Base-by-base conservation (phyloP, 2,888 invertebrate species). In the Tetragonula carbonaria region DNA sequence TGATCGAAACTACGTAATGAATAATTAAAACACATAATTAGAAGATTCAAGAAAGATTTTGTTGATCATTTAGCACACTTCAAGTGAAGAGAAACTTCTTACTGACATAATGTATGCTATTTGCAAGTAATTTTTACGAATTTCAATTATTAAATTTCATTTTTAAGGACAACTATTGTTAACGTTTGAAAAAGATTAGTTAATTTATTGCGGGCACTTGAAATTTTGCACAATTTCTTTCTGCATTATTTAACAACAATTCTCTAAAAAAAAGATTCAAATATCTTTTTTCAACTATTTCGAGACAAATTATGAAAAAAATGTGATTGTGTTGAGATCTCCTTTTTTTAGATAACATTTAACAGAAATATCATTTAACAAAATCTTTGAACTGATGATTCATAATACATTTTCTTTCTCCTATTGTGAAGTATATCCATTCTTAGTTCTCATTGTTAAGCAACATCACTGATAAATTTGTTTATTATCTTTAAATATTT, bases 211-310 rank as follows among this genome's bases (percentile, higher is more conserved):
- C 50, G 55, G 53, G 59, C 51, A 4, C 59, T 59, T 16, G 62
- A 74, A 50, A 72, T 87, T 59, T 59, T 45, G 16, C 71, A 67
- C 70, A 38, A 85, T 78, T 76, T 71, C 63, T 67, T 66, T 18
- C 21, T 75, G 67, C 53, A 38, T 74, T 63, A 76, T 73, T 82
- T 89, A 80, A 86, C 71, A 83, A 81, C 77, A 82, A 80, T 63
- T 62, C 68, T 57, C 16, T 45, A 14, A 72, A 33, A 51, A 66
- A 74, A 78, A 67, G 28, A 63, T 84, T 80, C 80, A 21, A 73
- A 80, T 65, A 74, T 75, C 74, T 78, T 66, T 63, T 62, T 13
- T 63, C 4, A 4, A 59, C 6, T 59, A 50, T 71, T 76, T 73
- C 57, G 13, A 18, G 65, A 78, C 62, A 57, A 80, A 74, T 38